Evolutionary conservation across 2,797 vertebrate genomes (phyloP).

Genomic region (Pteropus rufus): DNA sequence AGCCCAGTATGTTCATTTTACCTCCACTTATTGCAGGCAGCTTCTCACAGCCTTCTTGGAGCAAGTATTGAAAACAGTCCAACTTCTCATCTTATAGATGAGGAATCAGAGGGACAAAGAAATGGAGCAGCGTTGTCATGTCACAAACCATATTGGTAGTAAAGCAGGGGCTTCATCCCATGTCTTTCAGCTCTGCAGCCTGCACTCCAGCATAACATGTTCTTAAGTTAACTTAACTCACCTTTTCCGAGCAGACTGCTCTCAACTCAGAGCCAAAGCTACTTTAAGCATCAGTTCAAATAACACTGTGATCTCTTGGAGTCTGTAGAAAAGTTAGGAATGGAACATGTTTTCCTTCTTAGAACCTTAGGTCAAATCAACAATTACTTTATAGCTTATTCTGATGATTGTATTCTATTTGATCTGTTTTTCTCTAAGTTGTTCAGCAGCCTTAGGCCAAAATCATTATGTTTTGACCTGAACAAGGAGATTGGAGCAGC

Average conservation of each 20-base stretch:
- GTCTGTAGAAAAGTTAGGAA: constrained; percentile 14
- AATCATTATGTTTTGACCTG: constrained; percentile 50
- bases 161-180: background rate
- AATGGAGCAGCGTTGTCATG: background rate
- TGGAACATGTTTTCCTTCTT: constrained; percentile 42
- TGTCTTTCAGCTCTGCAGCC: background rate
- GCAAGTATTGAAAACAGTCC: background rate
- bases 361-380: constrained; percentile 48
- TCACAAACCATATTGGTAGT: background rate
- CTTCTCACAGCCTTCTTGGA: background rate
- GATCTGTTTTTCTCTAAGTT: constrained; percentile 62
- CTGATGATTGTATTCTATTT: constrained; percentile 42
- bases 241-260: background rate
- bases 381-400: constrained; percentile 48
- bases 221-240: background rate
- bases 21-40: background rate
- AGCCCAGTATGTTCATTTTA: background rate
- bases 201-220: background rate
- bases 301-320: constrained; percentile 4
- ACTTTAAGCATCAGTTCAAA: background rate
- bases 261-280: constrained; percentile 19
- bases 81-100: background rate
- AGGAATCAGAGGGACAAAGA: background rate
- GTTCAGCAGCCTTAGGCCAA: constrained; percentile 44
- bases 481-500: background rate